phyloP scores from a whole-genome alignment of 2,797 vertebrate species.

The Siniperca scherzeri region DNA sequence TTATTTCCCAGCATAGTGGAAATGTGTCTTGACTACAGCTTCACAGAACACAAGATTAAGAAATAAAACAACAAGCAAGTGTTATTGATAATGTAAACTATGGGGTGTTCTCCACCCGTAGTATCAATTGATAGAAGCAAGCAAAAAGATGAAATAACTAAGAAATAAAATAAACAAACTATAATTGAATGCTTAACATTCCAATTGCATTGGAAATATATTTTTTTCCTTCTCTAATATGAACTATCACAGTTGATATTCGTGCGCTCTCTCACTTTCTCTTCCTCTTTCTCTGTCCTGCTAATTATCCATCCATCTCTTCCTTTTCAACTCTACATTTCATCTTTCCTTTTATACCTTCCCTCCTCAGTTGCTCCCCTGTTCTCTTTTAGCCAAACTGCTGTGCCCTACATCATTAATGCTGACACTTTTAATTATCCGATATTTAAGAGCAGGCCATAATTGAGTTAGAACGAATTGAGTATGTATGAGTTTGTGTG shows the following conservation, averaged over 20 bases:
- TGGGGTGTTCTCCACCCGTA: not conserved
- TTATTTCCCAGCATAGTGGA: no score
- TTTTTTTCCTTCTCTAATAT: not conserved
- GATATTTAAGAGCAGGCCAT: conserved; percentile 18
- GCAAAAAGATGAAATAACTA: not conserved
- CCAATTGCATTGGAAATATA: not conserved
- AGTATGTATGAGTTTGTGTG: not conserved
- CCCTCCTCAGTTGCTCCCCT: not conserved
- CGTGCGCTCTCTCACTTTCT: not conserved
- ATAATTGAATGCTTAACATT: not conserved
- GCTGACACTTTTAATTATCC: conserved; percentile 35
- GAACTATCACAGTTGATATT: not conserved
- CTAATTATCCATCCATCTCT: conserved; percentile 5
- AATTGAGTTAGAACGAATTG: conserved; percentile 13
- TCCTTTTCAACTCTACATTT: not conserved
- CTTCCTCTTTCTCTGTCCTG: not conserved
- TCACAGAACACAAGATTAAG: no score
- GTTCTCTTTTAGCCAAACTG: not conserved
- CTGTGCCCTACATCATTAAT: not conserved
- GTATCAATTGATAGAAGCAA: not conserved
- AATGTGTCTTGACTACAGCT: no score
- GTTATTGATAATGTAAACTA: no score
- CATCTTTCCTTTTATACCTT: not conserved
- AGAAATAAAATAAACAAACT: not conserved
- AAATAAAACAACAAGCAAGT: no score